A percentile compares a stretch with the other conserved stretches of the same genome.
These are phyloP conservation scores for Ooceraea biroi DNA, from an alignment of 1,140 invertebrate genomes.

Conservation along the genomic window DNA sequence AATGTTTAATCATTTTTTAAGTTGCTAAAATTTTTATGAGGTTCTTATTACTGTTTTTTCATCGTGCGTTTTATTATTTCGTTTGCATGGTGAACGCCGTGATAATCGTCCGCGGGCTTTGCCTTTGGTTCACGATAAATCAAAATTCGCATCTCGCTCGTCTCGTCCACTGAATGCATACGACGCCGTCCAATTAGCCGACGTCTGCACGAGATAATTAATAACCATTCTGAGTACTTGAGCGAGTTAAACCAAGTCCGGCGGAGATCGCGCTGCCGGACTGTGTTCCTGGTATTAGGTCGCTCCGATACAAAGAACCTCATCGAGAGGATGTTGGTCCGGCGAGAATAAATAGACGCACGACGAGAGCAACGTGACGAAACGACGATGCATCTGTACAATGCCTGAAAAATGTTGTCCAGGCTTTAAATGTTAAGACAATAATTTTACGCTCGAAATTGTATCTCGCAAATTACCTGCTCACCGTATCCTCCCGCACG, in stretches of 20 bases:
- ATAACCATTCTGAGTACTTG: conserved; percentile 72
- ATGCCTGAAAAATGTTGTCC: background rate
- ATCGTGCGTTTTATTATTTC: too few relatives aligned
- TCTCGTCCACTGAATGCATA: conserved; percentile 15
- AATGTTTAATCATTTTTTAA: too few relatives aligned
- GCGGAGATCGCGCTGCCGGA: conserved; percentile 40
- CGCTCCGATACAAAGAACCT: conserved; percentile 18
- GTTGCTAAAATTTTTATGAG: too few relatives aligned
- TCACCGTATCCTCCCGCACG: background rate
- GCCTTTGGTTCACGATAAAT: conserved; percentile 27
- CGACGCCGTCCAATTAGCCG: conserved; percentile 58
- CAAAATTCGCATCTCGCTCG: conserved; percentile 22
- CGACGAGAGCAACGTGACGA: background rate
- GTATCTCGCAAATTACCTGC: conserved; percentile 58
- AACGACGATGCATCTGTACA: background rate
- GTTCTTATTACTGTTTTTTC: too few relatives aligned
- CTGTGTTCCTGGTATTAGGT: conserved; percentile 46
- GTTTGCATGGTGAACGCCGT: too few relatives aligned
- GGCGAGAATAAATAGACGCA: background rate
- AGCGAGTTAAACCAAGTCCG: conserved; percentile 65
- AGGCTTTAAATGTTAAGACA: background rate
- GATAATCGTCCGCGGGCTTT: too few relatives aligned
- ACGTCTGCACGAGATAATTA: conserved; percentile 64
- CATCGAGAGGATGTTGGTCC: background rate
- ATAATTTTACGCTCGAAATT: background rate